Conservation (phyloP, 2,113 vertebrate species). For the Cariama cristata region DNA sequence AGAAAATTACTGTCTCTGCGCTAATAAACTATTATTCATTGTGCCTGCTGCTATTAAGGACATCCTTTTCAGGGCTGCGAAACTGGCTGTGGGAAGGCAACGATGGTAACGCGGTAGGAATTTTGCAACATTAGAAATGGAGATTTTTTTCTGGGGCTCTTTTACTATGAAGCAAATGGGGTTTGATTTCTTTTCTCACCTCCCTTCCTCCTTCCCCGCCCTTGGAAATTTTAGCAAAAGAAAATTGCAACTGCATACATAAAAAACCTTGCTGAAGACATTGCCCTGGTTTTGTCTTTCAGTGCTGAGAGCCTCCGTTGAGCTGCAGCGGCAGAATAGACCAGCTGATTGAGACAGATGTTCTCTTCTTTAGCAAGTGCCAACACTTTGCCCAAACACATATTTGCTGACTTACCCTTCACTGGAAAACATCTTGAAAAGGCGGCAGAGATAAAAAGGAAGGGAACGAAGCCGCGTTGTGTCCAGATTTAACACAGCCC, state of each 20-base stretch:
- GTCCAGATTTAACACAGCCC: slow-evolving; percentile 81
- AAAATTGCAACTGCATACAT: not conserved
- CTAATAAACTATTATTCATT: not conserved
- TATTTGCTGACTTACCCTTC: slow-evolving; percentile 79
- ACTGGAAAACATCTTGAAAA: slow-evolving; percentile 67
- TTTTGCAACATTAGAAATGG: not conserved
- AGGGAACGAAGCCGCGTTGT: slow-evolving; percentile 46
- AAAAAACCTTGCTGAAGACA: not conserved
- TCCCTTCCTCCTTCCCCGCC: slow-evolving; percentile 44
- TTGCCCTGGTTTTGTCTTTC: slow-evolving; percentile 29
- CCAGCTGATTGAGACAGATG: slow-evolving; percentile 74
- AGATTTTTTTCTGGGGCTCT: not conserved
- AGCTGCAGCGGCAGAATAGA: slow-evolving; percentile 19
- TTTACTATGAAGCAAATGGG: not conserved
- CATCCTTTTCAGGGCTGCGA: not conserved
- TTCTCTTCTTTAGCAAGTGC: slow-evolving; percentile 53
- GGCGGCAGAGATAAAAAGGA: slow-evolving; percentile 59
- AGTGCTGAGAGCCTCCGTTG: not conserved
- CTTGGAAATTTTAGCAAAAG: not conserved
- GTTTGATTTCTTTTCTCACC: slow-evolving; percentile 61
- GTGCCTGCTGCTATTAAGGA: not conserved
- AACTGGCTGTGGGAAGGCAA: not conserved
- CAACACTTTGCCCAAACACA: slow-evolving; percentile 71
- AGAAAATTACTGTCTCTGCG: not conserved
- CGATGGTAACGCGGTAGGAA: not conserved